Evolutionary conservation across 1,140 invertebrate genomes (phyloP).

Genomic region (Drosophila sucinea): DNA sequence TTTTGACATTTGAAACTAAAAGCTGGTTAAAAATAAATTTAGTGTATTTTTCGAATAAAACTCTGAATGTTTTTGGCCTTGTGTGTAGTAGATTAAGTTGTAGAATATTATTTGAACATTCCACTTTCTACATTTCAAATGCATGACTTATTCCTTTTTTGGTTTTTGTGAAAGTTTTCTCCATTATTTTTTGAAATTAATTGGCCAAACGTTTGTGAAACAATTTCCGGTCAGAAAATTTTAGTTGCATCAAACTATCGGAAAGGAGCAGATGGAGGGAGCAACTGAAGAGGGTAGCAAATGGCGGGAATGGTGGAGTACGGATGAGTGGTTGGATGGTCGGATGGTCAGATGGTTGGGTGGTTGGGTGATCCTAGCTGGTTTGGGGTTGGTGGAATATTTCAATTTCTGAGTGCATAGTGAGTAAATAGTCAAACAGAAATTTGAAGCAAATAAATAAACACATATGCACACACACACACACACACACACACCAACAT

Average conservation of each 20-base stretch:
- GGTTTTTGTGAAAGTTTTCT: slow-evolving; percentile 23
- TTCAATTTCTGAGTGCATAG: slow-evolving; percentile 62
- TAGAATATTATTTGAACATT: neutral
- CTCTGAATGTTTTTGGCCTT: neutral
- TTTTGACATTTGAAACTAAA: neutral
- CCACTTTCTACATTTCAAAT: slow-evolving; percentile 12
- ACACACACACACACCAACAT: neutral
- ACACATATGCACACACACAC: slow-evolving; percentile 2
- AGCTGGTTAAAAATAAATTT: neutral
- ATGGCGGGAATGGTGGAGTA: neutral
- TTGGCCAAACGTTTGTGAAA: slow-evolving; percentile 73
- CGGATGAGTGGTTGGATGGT: neutral
- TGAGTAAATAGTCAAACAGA: slow-evolving; percentile 55
- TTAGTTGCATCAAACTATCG: slow-evolving; percentile 29
- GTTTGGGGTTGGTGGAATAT: slow-evolving; percentile 46
- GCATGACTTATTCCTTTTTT: slow-evolving; percentile 9
- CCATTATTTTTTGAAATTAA: slow-evolving; percentile 74
- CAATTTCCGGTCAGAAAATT: slow-evolving; percentile 79
- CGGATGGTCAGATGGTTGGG: slow-evolving; percentile 4
- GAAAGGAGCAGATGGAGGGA: slow-evolving; percentile 33
- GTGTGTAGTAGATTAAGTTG: neutral
- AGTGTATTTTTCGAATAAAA: neutral
- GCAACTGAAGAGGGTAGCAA: slow-evolving; percentile 16
- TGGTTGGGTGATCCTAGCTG: slow-evolving; percentile 10
- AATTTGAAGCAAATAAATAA: slow-evolving; percentile 56